Base-by-base conservation (phyloP, 2,113 vertebrate species). In the Hepsetus odoe region DNA sequence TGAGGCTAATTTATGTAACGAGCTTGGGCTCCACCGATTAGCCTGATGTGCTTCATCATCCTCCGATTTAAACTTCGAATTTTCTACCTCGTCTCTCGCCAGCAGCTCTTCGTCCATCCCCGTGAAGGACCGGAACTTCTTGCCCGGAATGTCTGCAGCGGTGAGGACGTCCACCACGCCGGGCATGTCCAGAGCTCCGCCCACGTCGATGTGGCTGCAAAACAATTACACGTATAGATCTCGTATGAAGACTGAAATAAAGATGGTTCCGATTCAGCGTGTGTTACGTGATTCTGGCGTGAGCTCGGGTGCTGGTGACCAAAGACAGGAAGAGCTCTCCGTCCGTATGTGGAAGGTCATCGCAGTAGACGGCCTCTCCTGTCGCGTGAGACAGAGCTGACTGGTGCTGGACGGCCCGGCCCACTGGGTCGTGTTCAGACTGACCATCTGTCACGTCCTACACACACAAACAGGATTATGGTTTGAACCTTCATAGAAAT, bases 311-410 rank as follows among this genome's bases (percentile, higher is more conserved):
- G 85, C 96, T 98, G 70, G 96, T 97, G 86, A 98, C 91, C 0
- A 94, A 55, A 56, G 85, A 90, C 84, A 98, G 81, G 83, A 89
- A 94, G 26, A 97, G 94, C 87, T 99, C 96, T 32, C 91, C 94
- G 4, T 95, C 91, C 10, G 89, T 88, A 7, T 24, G 72, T 22
- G 94, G 95, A 26, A 97, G 87, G 86, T 98, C 97, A 68, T 96
- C 96, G 9, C 94, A 89, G 83, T 96, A 98, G 16, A 94, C 56
- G 0, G 96, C 96, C 84, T 98, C 96, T 0, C 97, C 97, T 0
- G 95, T 97, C 64, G 95, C 89, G 0, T 98, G 96, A 72, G 91
- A 93, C 80, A 96, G 85, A 69, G 93, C 96, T 0, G 96, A 93
- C 18, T 91, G 90, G 74, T 99, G 96, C 93, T 95, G 92, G 74